Evolutionary conservation across 2,113 vertebrate species (phyloP).

Genomic region (Siphamia tubifer): DNA sequence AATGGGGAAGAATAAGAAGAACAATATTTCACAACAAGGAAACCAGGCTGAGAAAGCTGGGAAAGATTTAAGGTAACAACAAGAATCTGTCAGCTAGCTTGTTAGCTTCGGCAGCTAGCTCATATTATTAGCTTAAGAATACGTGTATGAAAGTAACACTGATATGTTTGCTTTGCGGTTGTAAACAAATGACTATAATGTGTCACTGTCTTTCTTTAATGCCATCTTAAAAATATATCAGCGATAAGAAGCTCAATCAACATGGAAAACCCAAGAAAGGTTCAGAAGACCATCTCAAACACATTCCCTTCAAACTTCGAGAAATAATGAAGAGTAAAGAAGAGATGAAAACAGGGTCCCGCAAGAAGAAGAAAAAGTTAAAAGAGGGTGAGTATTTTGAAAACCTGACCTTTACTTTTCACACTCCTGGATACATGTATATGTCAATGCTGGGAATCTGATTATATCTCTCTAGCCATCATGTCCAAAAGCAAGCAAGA

Average conservation of each 20-base stretch:
- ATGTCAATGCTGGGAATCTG: neutral
- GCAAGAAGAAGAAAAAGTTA: constrained; percentile 56
- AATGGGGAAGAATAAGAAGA: constrained; percentile 66
- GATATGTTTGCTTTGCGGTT: too few species aligned
- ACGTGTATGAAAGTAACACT: neutral
- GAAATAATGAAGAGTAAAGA: constrained; percentile 89
- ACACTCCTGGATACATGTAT: neutral
- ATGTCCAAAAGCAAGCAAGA: constrained; percentile 6
- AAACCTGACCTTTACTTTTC: too few species aligned
- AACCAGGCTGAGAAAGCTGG: constrained; percentile 15
- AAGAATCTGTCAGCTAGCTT: neutral
- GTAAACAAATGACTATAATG: too few species aligned
- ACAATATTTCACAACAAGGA: neutral
- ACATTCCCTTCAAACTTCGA: constrained; percentile 89
- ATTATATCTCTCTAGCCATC: constrained; percentile 26
- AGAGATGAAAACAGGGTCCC: constrained; percentile 72
- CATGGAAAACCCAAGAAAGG: constrained; percentile 72
- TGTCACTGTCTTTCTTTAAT: too few species aligned
- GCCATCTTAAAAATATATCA: neutral
- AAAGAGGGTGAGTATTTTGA: constrained; percentile 34
- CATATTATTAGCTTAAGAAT: neutral
- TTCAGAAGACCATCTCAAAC: constrained; percentile 81
- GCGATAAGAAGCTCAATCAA: constrained; percentile 67
- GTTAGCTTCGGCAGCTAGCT: constrained; percentile 3
- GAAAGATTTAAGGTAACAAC: constrained; percentile 54